phyloP scores from a whole-genome alignment of 2,113 vertebrate genomes.

The Leucopternis melanops region DNA sequence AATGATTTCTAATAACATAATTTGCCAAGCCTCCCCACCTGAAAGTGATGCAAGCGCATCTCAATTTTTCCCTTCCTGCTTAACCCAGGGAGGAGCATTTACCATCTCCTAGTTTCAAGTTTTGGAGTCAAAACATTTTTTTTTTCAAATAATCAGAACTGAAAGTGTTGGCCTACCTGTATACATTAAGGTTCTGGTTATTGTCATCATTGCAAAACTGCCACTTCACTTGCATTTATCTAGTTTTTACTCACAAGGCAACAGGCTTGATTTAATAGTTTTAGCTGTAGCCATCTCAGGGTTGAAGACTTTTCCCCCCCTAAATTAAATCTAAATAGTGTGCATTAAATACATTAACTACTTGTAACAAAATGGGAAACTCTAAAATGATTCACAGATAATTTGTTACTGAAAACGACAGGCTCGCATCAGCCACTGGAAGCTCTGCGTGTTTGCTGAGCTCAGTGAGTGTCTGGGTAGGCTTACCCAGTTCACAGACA shows the following conservation, averaged over 20 bases:
- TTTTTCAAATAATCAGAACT: neutral
- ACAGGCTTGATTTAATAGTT: neutral
- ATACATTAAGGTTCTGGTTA: neutral
- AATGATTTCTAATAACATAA: conserved; percentile 18
- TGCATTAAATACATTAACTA: conserved; percentile 1
- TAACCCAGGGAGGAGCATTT: neutral
- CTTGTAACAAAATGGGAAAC: neutral
- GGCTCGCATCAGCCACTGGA: neutral
- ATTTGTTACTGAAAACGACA: neutral
- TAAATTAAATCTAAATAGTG: neutral
- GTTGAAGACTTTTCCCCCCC: neutral
- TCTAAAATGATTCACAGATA: neutral
- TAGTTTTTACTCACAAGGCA: neutral
- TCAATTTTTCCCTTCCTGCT: neutral
- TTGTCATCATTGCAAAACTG: neutral
- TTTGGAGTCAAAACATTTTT: neutral
- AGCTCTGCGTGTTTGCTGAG: neutral
- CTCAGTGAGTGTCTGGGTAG: fast-evolving
- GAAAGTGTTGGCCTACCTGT: neutral
- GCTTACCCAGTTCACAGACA: neutral
- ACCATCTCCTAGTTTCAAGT: neutral
- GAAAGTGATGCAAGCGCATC: neutral
- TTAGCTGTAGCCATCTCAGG: neutral
- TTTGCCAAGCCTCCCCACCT: neutral
- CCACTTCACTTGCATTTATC: neutral